Evolutionary conservation across 2,888 invertebrate genomes (phyloP), one percentile per base, ranked within the genome.

Genomic region (Caenorhabditis sp.): DNA sequence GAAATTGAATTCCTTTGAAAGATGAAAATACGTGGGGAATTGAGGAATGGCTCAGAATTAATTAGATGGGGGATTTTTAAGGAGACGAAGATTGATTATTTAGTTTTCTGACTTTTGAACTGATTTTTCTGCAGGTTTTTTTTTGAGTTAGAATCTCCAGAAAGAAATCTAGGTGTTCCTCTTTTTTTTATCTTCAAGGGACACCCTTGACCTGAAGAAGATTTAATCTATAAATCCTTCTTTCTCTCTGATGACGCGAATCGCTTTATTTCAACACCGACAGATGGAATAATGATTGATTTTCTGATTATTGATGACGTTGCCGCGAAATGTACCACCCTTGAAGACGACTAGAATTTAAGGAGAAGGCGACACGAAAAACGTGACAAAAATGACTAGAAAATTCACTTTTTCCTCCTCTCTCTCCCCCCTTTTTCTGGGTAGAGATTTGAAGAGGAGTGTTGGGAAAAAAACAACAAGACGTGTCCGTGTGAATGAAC

Each of bases 341-440:
- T 24, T 12, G 22, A 6, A 51, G 49, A 7, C 8, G 12, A 24
- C 3, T 4, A 54, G 54, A 26, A 14, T 26, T 7, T 3, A 51
- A n/a, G n/a, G 12, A 24, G 26, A 26, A 54, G 12, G 24, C 10
- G 51, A 22, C 8, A 22, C 26, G 12, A 54, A 2, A 26, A 54
- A 47, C 47, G 47, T 47, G 47, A n/a, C 19, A 47, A 47, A 47
- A 19, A 19, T 47, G 47, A 47, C 47, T 47, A 47, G 47, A 47
- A 47, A 47, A 47, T 19, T 24, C 54, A 26, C 14, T 54, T 54
- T 54, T 54, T 24, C n/a, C 14, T 19, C 12, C 54, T 14, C 14
- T 54, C 26, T 54, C 26, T 24, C n/a, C 14, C 19, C 14, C 14
- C 26, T 8, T 3, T 49, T n/a, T 49, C 49, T n/a, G 5, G 19